Evolutionary conservation across 2,888 invertebrate species (phyloP).

Genomic region (Andrena flavipes): DNA sequence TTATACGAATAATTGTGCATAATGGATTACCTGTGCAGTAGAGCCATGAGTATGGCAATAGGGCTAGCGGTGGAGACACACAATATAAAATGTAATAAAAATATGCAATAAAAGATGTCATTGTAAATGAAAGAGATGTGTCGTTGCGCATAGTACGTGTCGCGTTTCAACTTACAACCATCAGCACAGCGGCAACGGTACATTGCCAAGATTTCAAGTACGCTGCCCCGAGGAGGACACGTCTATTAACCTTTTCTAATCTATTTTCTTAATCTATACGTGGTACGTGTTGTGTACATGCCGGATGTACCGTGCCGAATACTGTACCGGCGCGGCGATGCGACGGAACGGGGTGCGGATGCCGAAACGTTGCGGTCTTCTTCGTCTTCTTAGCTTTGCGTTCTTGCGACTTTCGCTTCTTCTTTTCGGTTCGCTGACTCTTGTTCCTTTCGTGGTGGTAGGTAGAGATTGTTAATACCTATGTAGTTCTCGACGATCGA

Average conservation of each 20-base stretch:
- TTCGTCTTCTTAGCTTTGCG: no score
- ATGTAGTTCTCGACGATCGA: neutral
- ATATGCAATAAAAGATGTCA: constrained; percentile 83
- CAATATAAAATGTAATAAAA: constrained; percentile 86
- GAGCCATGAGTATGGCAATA: constrained; percentile 97
- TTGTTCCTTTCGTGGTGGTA: no score
- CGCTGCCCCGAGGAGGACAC: neutral
- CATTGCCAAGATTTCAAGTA: neutral
- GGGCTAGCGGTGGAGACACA: constrained; percentile 94
- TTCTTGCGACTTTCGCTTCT: no score
- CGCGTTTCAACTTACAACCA: constrained; percentile 54
- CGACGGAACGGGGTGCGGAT: no score
- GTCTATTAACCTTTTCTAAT: no score
- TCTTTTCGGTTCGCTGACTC: no score
- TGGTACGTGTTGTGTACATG: no score
- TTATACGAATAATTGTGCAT: constrained; percentile 84
- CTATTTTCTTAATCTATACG: no score
- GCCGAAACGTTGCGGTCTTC: no score
- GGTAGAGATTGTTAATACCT: neutral
- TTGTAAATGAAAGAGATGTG: constrained; percentile 80
- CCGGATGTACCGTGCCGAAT: no score
- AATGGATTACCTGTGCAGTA: constrained; percentile 94
- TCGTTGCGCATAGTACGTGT: constrained; percentile 72
- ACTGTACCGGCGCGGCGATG: no score
- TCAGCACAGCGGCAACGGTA: neutral